Base-by-base conservation (phyloP, 1,140 invertebrate genomes). In the Hylaeus volcanicus region DNA sequence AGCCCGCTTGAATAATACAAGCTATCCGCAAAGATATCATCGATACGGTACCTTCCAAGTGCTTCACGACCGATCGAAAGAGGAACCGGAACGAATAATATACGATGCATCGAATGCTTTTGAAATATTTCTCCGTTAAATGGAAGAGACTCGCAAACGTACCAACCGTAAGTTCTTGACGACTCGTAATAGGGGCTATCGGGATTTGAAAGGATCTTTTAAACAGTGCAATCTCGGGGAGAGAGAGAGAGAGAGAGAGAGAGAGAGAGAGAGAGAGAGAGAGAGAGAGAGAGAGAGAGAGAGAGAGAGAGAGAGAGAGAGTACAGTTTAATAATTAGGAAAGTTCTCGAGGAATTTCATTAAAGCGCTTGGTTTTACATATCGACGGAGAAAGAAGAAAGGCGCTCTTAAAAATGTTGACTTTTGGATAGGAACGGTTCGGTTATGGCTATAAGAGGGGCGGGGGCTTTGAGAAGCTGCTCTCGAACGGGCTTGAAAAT, bases 321-420 rank as follows among this genome's bases (percentile, higher is more conserved):
- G 39, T 12, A 12, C 66, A 72, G 66, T 82, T 78, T 71, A 82
- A 26, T 26, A 26, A 26, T 82, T 82, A 78, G 60, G 48, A 43
- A 78, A 82, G 60, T 78, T 81, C 48, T 26, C 12, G 11, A n/a
- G 14, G 79, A 39, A 77, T 76, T 71, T 51, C 26, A 81, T 81
- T 81, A 71, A 71, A 64, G 6, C 2, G 43, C 55, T 56, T 1
- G 48, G 58, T 64, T 81, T 77, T 63, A 43, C 56, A 68, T 80
- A 55, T 61, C 51, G 63, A n/a, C 6, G 14, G 55, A 12, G 51
- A 15, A 6, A 41, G 12, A 5, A 12, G 61, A 26, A 37, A 26
- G 26, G 26, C 26, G 53, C 45, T 26, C 63, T 68, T 8, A 37
- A 48, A 37, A 61, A 68, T 66, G 48, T 45, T 11, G 48, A 72